phyloP scores from a whole-genome alignment of 2,797 vertebrate species.

The Petrocephalus schoutedeni region DNA sequence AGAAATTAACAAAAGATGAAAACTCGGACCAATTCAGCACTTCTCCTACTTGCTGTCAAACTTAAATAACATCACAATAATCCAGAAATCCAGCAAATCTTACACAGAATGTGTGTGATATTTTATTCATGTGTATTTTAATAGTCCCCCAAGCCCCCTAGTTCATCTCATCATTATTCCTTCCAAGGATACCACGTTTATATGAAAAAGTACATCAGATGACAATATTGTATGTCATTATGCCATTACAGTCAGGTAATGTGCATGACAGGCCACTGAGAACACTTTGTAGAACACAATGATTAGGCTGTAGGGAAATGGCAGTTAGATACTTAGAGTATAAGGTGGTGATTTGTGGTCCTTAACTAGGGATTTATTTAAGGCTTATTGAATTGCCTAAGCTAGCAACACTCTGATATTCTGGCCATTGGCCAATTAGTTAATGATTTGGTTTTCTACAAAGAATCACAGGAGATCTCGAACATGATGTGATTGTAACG shows the following conservation, averaged over 20 bases:
- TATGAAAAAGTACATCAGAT: background rate
- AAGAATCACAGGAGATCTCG: background rate
- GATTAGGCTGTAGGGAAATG: background rate
- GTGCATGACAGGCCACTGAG: background rate
- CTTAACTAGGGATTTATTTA: background rate
- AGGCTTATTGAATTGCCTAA: background rate
- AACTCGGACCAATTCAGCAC: background rate
- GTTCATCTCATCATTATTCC: background rate
- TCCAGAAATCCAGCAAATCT: background rate
- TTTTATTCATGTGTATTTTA: background rate
- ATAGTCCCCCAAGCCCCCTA: background rate
- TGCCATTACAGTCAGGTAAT: background rate
- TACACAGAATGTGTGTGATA: background rate
- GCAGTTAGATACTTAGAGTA: background rate
- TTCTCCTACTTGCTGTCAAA: background rate
- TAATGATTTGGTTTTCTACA: background rate
- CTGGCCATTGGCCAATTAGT: background rate
- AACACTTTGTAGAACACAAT: background rate
- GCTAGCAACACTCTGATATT: background rate
- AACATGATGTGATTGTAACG: background rate
- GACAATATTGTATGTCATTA: background rate
- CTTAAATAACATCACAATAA: background rate
- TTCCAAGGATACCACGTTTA: background rate
- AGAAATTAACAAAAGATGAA: background rate
- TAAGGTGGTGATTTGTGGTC: background rate